Evolutionary conservation across 2,797 vertebrate genomes (phyloP).

Genomic region (Tolypeutes matacus): DNA sequence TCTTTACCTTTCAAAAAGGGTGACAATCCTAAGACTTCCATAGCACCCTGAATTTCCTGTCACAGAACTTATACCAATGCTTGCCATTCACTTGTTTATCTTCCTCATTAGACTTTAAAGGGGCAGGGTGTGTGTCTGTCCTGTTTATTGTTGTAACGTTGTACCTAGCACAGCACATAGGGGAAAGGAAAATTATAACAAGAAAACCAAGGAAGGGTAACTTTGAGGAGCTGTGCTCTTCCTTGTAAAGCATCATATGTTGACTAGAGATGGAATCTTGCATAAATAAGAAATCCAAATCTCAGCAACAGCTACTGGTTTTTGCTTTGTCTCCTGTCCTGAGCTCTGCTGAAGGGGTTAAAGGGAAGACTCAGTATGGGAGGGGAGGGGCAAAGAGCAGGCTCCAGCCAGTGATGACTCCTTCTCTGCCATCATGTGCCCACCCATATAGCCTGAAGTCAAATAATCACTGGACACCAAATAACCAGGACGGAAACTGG

Average conservation of each 20-base stretch:
- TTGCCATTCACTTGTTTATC: neutral
- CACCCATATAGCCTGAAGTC: neutral
- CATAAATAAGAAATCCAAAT: neutral
- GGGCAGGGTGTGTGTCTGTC: neutral
- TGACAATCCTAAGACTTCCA: neutral
- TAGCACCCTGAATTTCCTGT: neutral
- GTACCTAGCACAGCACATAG: neutral
- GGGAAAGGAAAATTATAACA: neutral
- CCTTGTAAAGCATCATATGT: neutral
- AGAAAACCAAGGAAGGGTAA: neutral
- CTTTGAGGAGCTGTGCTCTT: neutral
- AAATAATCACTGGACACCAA: neutral
- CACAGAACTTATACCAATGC: neutral
- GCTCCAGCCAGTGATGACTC: neutral
- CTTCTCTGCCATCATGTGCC: neutral
- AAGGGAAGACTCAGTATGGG: neutral
- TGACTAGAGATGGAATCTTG: neutral
- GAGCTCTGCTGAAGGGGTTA: neutral
- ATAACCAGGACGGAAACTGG: neutral
- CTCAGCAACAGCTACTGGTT: neutral
- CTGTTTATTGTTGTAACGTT: neutral
- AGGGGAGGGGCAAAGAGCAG: too few relatives aligned
- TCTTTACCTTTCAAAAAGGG: slow-evolving; percentile 5
- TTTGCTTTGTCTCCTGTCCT: neutral
- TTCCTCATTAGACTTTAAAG: neutral